Base-by-base conservation (phyloP, 53 echinoderm and acorn worm species). In the Stichopus horrens region DNA sequence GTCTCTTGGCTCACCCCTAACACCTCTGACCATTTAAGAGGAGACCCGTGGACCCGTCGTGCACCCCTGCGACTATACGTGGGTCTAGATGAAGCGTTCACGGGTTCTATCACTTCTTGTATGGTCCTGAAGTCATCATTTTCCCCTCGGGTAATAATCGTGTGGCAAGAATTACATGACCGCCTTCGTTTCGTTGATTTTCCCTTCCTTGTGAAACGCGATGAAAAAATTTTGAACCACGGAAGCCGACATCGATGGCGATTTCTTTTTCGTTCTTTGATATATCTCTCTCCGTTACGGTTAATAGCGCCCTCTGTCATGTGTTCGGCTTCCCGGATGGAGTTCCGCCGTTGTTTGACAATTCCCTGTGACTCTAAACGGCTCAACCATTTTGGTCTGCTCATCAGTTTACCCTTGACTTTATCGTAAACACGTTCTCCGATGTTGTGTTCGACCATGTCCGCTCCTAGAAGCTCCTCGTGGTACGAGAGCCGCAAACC, bases 381-480 rank as follows among this genome's bases (percentile, higher is more conserved):
- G 51, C 71, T 52, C 16, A 52, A 16, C 79, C 89, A 79, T 65
- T 81, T 89, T 5, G 79, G 80, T 0, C 65, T 66, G 9, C 37
- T 53, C 20, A 74, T 9, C 16, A 93, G 58, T 54, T 92, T 85
- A 9, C 88, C 92, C 75, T 88, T 90, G 23, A 88, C 89, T 74
- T 94, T 94, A 79, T 94, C 94, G 23, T 94, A 94, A 23, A 90
- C 88, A 18, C 92, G 66, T 6, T 88, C 88, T 6, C 94, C 94
- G 57, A 94, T 94, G 83, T 92, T 92, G 58, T 94, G 94, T 60
- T 94, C 94, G 16, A 94, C 94, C 74, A 94, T 88, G 55, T 94
- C 94, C 5, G 94, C 92, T 1, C 94, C 94, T 6, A 94, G 86
- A 4, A 94, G 66, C 65, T 94, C 94, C 73, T 94, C 92, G 73